Conservation (phyloP, 2,797 vertebrate species). For the Mus caroli region DNA sequence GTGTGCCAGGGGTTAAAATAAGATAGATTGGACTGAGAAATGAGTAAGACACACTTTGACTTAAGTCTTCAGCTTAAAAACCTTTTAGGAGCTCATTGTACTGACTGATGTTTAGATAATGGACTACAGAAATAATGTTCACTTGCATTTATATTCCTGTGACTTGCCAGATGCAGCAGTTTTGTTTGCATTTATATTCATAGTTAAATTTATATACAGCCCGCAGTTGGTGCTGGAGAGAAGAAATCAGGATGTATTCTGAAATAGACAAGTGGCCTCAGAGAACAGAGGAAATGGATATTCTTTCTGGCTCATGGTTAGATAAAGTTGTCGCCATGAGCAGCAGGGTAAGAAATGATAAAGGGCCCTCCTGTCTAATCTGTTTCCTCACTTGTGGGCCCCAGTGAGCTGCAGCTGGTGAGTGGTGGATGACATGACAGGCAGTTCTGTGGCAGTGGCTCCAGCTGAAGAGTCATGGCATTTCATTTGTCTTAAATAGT, state of each 20-base stretch:
- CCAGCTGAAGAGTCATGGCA: not conserved
- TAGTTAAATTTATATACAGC: slow-evolving; percentile 39
- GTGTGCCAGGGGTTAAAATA: not conserved
- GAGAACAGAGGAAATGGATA: slow-evolving; percentile 43
- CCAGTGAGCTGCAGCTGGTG: no score
- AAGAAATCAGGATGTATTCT: slow-evolving; percentile 30
- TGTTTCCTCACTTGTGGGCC: not conserved
- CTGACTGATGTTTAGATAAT: not conserved
- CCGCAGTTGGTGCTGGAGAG: not conserved
- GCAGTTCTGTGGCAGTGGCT: not conserved
- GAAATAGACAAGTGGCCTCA: slow-evolving; percentile 1
- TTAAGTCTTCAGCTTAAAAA: not conserved
- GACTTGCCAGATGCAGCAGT: not conserved
- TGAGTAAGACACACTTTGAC: not conserved
- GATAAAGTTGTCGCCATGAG: slow-evolving; percentile 8
- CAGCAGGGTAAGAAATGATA: not conserved
- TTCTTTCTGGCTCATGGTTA: not conserved
- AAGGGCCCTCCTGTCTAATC: not conserved
- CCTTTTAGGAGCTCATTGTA: not conserved
- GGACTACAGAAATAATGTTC: slow-evolving; percentile 15
- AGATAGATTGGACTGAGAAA: not conserved
- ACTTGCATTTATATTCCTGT: slow-evolving; percentile 19
- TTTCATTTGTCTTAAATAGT: slow-evolving; percentile 30
- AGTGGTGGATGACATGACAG: not conserved
- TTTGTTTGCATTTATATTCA: slow-evolving; percentile 19